Evolutionary conservation across 2,797 vertebrate species (phyloP), one percentile per base, ranked within the genome.

Genomic region (Rhinichthys osculus): DNA sequence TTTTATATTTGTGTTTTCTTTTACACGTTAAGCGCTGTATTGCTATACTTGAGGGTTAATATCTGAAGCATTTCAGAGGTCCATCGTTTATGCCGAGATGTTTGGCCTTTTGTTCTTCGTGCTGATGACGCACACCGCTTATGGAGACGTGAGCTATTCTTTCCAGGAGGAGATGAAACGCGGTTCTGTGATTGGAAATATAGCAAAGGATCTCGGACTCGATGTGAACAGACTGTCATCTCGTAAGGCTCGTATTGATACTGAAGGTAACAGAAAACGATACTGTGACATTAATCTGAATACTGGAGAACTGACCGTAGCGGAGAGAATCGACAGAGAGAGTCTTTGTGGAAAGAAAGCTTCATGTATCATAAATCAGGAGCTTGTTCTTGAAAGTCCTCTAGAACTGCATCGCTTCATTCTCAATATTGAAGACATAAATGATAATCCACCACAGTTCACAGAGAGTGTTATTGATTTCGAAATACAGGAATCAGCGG

Each of bases 321-420:
- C 78, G 0, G 91, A 91, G 8, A 90, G 91, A 69, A 93, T 95
- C 8, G 94, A 95, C 87, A 80, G 94, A 84, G 94, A 95, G 79
- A 87, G 91, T 52, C 90, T 90, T 0, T 95, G 94, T 38, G 93
- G 30, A 30, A 30, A 30, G 30, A 30, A 30, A 30, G 30, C 30
- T 30, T 30, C 30, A 30, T 30, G 30, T 30, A 30, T 30, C 2
- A 30, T 30, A 30, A 30, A 30, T 30, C 1, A 30, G 1, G 30
- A 30, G 30, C 30, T 30, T 30, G 30, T 30, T 30, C 30, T 30
- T 30, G 30, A 30, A 30, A 30, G 30, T 30, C 30, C 30, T 30
- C 30, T 30, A 30, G 30, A 30, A 30, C 30, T 30, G 30, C 30
- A 30, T 30, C 30, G 30, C 30, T 30, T 30, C 30, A 30, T 30